Evolutionary conservation across 1,140 invertebrate species (phyloP).

Genomic region (Trachelipus rathkii): DNA sequence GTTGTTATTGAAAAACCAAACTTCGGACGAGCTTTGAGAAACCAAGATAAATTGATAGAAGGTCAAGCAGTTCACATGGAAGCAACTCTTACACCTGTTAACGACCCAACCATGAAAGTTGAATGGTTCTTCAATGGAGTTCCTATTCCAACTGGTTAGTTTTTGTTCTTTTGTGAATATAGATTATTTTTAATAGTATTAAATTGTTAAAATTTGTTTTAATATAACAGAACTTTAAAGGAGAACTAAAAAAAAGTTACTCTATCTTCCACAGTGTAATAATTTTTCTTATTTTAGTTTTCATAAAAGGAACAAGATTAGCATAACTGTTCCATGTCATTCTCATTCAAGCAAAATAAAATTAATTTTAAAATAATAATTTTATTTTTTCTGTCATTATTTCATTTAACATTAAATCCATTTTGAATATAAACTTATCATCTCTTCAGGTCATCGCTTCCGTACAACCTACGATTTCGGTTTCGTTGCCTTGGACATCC

Average conservation of each 20-base stretch:
- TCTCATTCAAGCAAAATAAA: background rate
- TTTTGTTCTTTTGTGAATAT: background rate
- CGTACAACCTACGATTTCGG: slow-evolving; percentile 62
- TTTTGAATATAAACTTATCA: slow-evolving; percentile 45
- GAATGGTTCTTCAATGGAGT: slow-evolving; percentile 92
- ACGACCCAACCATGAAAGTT: slow-evolving; percentile 90
- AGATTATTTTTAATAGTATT: background rate
- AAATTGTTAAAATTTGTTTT: no score
- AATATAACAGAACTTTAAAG: no score
- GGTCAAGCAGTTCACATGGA: slow-evolving; percentile 91
- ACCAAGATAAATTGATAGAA: slow-evolving; percentile 73
- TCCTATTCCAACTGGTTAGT: slow-evolving; percentile 71
- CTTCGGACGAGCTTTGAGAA: slow-evolving; percentile 81
- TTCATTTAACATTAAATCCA: slow-evolving; percentile 46
- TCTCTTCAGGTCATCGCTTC: slow-evolving; percentile 57
- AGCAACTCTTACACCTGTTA: slow-evolving; percentile 87
- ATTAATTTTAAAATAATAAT: slow-evolving; percentile 57
- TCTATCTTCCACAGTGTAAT: no score
- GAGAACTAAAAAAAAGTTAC: no score
- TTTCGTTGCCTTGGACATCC: slow-evolving; percentile 57
- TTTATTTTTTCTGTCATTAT: slow-evolving; percentile 58
- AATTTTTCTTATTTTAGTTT: no score
- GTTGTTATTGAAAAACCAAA: slow-evolving; percentile 76
- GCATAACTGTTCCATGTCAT: no score
- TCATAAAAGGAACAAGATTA: no score